Evolutionary conservation across 2,888 invertebrate species (phyloP).

Genomic region (Troides helena): DNA sequence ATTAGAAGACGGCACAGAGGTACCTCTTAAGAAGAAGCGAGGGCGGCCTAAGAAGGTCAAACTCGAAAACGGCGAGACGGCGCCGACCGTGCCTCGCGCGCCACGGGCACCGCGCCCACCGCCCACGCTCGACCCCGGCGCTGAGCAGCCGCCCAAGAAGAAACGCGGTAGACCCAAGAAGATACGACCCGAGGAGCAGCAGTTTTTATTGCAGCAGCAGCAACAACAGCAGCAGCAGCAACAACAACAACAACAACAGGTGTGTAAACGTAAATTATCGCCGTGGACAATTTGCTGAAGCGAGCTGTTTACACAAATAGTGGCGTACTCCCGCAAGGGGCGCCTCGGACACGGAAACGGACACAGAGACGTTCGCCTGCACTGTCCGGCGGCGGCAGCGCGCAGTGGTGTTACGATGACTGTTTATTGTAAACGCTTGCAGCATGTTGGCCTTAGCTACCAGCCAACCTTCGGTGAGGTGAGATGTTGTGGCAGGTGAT

Average conservation of each 20-base stretch:
- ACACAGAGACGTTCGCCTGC: too few species aligned
- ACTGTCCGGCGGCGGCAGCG: too few species aligned
- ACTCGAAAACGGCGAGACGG: slow-evolving; percentile 83
- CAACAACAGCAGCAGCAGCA: slow-evolving; percentile 66
- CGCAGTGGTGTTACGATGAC: too few species aligned
- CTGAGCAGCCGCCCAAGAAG: slow-evolving; percentile 86
- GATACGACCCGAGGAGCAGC: slow-evolving; percentile 84
- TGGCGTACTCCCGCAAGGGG: too few species aligned
- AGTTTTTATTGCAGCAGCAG: slow-evolving; percentile 72
- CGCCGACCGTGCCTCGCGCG: slow-evolving; percentile 75
- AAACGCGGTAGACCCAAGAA: slow-evolving; percentile 94
- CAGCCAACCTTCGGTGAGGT: too few species aligned
- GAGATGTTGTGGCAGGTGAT: too few species aligned
- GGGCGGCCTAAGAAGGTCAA: slow-evolving; percentile 93
- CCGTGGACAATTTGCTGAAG: too few species aligned
- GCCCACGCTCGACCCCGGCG: slow-evolving; percentile 48
- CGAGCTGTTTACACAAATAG: too few species aligned
- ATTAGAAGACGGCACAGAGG: slow-evolving; percentile 82
- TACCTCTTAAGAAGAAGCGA: slow-evolving; percentile 91
- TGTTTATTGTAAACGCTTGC: too few species aligned
- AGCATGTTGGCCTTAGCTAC: too few species aligned
- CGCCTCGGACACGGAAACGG: too few species aligned
- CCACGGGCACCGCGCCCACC: slow-evolving; percentile 69
- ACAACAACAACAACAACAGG: slow-evolving; percentile 42
- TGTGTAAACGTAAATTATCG: too few species aligned